phyloP scores from a whole-genome alignment of 2,888 invertebrate genomes.

The Amphipyra berbera region DNA sequence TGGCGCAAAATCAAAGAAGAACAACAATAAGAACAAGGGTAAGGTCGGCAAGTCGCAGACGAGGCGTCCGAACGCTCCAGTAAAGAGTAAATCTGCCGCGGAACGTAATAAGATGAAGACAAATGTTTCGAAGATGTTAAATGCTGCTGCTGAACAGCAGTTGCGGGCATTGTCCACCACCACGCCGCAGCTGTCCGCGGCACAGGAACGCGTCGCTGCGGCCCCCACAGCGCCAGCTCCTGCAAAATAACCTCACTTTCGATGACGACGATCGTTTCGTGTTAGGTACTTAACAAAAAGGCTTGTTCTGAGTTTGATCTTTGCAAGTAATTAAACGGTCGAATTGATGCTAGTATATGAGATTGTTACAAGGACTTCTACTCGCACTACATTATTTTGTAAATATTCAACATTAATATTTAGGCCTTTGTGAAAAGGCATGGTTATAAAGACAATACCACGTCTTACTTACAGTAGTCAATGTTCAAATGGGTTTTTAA shows the following conservation, averaged over 20 bases:
- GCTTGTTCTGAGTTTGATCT: neutral
- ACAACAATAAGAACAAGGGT: slow-evolving; percentile 88
- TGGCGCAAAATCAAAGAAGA: slow-evolving; percentile 87
- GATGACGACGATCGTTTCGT: neutral
- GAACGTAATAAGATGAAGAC: slow-evolving; percentile 92
- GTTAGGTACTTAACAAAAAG: neutral
- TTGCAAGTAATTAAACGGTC: neutral
- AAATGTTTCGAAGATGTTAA: slow-evolving; percentile 92
- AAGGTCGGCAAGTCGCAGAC: slow-evolving; percentile 89
- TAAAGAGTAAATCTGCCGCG: slow-evolving; percentile 90
- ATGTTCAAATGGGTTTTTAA: too few species aligned
- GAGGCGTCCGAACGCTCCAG: slow-evolving; percentile 91
- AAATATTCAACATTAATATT: too few species aligned
- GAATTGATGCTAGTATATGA: too few species aligned
- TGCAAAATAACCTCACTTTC: slow-evolving; percentile 67
- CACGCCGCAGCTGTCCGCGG: slow-evolving; percentile 87
- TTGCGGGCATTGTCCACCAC: slow-evolving; percentile 89
- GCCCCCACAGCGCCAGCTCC: slow-evolving; percentile 83
- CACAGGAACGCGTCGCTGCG: slow-evolving; percentile 80
- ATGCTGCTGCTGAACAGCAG: slow-evolving; percentile 92
- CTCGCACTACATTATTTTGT: too few species aligned
- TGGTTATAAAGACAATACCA: too few species aligned
- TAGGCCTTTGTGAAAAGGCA: too few species aligned
- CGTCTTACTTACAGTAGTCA: too few species aligned
- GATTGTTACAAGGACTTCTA: too few species aligned